Evolutionary conservation across 2,797 vertebrate species (phyloP).

Genomic region (Acridotheres tristis): DNA sequence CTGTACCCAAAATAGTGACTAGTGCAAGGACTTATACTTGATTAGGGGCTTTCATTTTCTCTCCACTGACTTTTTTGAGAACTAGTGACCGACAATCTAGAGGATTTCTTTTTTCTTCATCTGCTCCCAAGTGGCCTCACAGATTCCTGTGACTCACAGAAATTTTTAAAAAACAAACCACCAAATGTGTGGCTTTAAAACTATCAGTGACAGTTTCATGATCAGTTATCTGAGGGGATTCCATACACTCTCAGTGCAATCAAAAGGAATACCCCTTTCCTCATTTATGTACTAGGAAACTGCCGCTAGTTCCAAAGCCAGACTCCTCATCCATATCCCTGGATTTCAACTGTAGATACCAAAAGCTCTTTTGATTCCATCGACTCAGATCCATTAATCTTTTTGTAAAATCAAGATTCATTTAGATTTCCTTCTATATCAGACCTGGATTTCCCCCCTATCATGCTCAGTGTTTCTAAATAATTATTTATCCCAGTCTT

Average conservation of each 20-base stretch:
- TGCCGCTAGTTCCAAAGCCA: not conserved
- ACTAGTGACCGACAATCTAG: slow-evolving; percentile 22
- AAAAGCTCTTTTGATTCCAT: not conserved
- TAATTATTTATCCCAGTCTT: not conserved
- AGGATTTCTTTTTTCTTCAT: not conserved
- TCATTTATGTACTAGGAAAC: not conserved
- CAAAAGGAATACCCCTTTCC: slow-evolving; percentile 50
- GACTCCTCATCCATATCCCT: not conserved
- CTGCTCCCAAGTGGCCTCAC: not conserved
- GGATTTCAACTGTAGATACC: not conserved
- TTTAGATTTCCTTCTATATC: not conserved
- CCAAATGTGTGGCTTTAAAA: slow-evolving; percentile 59
- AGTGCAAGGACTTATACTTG: not conserved
- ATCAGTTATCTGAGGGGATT: slow-evolving; percentile 73
- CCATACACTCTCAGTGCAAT: slow-evolving; percentile 24
- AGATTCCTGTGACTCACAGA: slow-evolving; percentile 66
- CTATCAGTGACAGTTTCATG: slow-evolving; percentile 55
- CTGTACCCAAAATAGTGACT: not conserved
- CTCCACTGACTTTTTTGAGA: not conserved
- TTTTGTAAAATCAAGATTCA: not conserved
- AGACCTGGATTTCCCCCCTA: not conserved
- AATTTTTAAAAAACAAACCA: slow-evolving; percentile 49
- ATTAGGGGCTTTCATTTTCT: slow-evolving; percentile 7
- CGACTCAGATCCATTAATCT: not conserved
- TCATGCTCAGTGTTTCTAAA: not conserved